Evolutionary conservation across 2,888 invertebrate genomes (phyloP).

Genomic region (Cataglyphis rosenhaueri): DNA sequence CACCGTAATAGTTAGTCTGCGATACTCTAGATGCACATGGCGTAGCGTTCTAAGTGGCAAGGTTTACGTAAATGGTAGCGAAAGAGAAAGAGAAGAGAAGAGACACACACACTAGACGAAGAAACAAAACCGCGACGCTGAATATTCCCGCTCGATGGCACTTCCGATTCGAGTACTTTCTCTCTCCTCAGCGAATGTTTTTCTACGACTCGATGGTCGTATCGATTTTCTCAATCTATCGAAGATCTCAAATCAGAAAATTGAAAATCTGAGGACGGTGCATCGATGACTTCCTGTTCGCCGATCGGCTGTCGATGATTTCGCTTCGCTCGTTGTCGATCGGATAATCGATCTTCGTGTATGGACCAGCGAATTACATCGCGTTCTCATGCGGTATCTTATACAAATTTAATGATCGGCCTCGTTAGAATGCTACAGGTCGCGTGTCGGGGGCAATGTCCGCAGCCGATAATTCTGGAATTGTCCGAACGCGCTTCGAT

Average conservation of each 20-base stretch:
- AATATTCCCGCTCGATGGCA: constrained; percentile 71
- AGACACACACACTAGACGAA: background rate
- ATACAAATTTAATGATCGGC: constrained; percentile 36
- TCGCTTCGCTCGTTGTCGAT: background rate
- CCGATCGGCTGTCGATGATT: no score
- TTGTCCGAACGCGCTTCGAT: constrained; percentile 49
- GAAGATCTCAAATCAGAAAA: background rate
- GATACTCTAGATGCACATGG: constrained; percentile 29
- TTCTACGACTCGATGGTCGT: constrained; percentile 13
- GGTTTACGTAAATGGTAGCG: constrained; percentile 13
- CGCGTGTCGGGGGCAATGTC: constrained; percentile 57
- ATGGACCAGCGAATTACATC: background rate
- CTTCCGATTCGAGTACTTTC: constrained; percentile 73
- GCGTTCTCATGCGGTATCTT: constrained; percentile 6
- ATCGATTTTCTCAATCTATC: constrained; percentile 31
- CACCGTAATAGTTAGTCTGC: background rate
- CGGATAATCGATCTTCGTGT: background rate
- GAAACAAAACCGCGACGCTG: constrained; percentile 49
- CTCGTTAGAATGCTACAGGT: constrained; percentile 44
- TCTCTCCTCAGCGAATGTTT: constrained; percentile 57
- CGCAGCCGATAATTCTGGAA: constrained; percentile 59
- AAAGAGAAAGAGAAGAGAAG: constrained; percentile 27
- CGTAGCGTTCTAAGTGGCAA: constrained; percentile 19
- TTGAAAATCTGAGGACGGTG: background rate
- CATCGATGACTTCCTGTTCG: background rate